phyloP scores from a whole-genome alignment of 1,140 invertebrate species.

The Hycleus phaleratus region DNA sequence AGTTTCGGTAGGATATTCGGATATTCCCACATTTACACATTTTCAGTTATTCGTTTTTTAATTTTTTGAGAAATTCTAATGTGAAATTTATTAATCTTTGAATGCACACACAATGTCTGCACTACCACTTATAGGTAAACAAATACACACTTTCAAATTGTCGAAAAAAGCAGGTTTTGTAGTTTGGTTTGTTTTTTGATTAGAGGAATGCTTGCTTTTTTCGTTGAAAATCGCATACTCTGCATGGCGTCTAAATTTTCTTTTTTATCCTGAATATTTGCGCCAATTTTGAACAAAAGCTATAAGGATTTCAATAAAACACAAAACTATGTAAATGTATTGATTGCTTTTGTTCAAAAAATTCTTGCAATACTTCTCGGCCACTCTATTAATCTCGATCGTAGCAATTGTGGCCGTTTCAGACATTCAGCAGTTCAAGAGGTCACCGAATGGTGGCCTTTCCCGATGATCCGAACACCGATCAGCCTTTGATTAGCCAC shows the following conservation, averaged over 20 bases:
- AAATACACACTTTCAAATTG: conserved; percentile 5
- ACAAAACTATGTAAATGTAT: too few species aligned
- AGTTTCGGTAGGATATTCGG: too few species aligned
- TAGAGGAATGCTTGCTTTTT: neutral
- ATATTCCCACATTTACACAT: too few species aligned
- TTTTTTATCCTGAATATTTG: neutral
- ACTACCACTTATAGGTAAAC: conserved; percentile 15
- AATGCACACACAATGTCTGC: conserved; percentile 16
- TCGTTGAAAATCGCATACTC: too few species aligned
- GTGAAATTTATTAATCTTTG: conserved; percentile 6
- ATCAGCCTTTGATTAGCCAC: conserved; percentile 9
- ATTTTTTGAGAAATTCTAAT: neutral
- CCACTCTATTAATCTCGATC: conserved; percentile 33
- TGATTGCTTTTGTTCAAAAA: too few species aligned
- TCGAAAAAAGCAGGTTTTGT: neutral
- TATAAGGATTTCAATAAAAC: too few species aligned
- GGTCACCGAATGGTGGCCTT: conserved; percentile 46
- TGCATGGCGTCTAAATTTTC: too few species aligned
- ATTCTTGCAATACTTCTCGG: too few species aligned
- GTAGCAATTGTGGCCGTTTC: conserved; percentile 65
- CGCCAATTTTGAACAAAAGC: too few species aligned
- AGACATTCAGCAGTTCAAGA: conserved; percentile 55
- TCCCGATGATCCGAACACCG: conserved; percentile 18
- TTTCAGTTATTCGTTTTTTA: too few species aligned
- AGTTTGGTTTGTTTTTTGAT: neutral